phyloP scores from a whole-genome alignment of 2,888 invertebrate genomes.

The Nineta flava region DNA sequence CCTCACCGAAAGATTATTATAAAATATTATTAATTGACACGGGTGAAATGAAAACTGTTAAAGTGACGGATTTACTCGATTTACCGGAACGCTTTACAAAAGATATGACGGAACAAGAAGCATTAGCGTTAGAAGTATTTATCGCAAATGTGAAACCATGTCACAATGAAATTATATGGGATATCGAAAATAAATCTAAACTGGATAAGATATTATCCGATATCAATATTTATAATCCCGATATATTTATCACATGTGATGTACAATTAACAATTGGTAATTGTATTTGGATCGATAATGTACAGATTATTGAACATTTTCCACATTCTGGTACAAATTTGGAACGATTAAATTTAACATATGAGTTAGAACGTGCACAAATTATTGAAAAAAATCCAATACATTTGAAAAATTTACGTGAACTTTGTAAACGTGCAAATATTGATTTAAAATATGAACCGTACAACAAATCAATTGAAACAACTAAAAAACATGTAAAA shows the following conservation, averaged over 20 bases:
- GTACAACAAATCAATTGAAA: neutral
- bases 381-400: neutral
- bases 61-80: neutral
- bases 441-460: neutral
- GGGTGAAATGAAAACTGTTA: neutral
- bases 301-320: neutral
- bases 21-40: constrained; percentile 1
- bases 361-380: neutral
- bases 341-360: neutral
- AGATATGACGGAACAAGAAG: neutral
- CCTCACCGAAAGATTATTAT: neutral
- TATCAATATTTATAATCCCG: neutral
- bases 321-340: neutral
- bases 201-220: neutral
- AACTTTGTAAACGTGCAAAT: neutral
- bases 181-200: neutral
- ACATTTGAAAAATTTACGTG: neutral
- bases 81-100: neutral
- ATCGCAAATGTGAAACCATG: neutral
- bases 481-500: neutral
- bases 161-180: constrained; percentile 1
- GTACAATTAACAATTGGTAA: neutral
- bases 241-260: neutral
- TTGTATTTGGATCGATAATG: neutral
- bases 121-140: constrained; percentile 1